Evolutionary conservation across 2,888 invertebrate species (phyloP).

Genomic region (Orchesellides sinensis): DNA sequence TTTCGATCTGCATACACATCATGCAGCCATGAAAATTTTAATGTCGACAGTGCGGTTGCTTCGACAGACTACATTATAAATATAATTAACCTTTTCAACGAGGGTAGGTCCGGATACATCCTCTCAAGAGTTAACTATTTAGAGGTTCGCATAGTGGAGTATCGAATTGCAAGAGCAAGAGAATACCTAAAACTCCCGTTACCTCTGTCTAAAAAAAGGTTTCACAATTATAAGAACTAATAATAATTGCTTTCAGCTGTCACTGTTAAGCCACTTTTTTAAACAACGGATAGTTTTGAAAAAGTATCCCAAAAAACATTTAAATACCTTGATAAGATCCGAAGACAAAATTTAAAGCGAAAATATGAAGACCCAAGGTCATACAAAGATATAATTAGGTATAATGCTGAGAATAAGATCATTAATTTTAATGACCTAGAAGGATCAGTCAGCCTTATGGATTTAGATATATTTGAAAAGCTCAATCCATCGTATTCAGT

Average conservation of each 20-base stretch:
- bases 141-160: neutral
- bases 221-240: neutral
- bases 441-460: too few relatives aligned
- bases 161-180: neutral
- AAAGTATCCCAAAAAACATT: neutral
- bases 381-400: neutral
- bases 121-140: neutral
- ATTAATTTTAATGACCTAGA: neutral
- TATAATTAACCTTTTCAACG: neutral
- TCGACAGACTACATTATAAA: neutral
- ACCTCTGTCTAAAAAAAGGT: neutral
- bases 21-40: too few relatives aligned
- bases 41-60: too few relatives aligned
- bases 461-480: neutral
- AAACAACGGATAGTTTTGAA: neutral
- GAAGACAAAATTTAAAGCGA: neutral
- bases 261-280: neutral
- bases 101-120: neutral
- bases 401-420: too few relatives aligned
- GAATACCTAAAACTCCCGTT: neutral
- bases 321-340: neutral
- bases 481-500: neutral
- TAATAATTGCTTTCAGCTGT: neutral
- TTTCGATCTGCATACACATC: too few relatives aligned
- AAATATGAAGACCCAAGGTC: conserved; percentile 9